These are phyloP conservation scores for Gymnosoma rotundatum DNA, from an alignment of 2,888 invertebrate species.

Conservation along the genomic window DNA sequence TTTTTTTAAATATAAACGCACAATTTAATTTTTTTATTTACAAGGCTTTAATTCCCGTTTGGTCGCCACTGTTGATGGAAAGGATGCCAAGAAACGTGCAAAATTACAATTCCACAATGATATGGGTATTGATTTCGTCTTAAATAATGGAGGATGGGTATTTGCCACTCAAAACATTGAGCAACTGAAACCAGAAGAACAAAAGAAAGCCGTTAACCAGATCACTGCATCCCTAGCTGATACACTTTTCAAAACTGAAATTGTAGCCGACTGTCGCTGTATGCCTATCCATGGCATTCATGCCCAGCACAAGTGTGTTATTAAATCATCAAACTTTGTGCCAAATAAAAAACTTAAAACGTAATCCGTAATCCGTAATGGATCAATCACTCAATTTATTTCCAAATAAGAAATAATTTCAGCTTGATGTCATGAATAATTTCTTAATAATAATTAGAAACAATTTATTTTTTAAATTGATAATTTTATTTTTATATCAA, in stretches of 20 bases:
- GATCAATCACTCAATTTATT: background rate
- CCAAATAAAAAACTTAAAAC: constrained; percentile 78
- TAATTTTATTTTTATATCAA: no score
- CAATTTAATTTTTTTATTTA: background rate
- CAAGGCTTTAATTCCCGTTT: constrained; percentile 86
- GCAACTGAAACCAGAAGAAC: constrained; percentile 75
- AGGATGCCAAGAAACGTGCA: constrained; percentile 84
- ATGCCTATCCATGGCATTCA: constrained; percentile 75
- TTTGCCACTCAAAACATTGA: constrained; percentile 80
- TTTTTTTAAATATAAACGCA: no score
- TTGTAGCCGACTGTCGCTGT: constrained; percentile 79
- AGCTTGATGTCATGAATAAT: no score
- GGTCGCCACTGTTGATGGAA: constrained; percentile 86
- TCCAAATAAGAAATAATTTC: no score
- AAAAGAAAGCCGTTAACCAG: constrained; percentile 77
- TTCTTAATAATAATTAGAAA: no score
- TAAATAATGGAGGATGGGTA: constrained; percentile 82
- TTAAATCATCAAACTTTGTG: constrained; percentile 78
- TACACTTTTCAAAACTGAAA: constrained; percentile 80
- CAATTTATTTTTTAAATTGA: no score
- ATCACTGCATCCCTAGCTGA: constrained; percentile 80
- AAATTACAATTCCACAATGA: constrained; percentile 84
- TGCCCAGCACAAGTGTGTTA: constrained; percentile 78
- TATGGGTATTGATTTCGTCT: constrained; percentile 87
- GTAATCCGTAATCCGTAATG: background rate